Percentiles rank a stretch among this genome's conserved stretches.
phyloP scores from a whole-genome alignment of 2,797 vertebrate genomes.

The Acomys russatus region DNA sequence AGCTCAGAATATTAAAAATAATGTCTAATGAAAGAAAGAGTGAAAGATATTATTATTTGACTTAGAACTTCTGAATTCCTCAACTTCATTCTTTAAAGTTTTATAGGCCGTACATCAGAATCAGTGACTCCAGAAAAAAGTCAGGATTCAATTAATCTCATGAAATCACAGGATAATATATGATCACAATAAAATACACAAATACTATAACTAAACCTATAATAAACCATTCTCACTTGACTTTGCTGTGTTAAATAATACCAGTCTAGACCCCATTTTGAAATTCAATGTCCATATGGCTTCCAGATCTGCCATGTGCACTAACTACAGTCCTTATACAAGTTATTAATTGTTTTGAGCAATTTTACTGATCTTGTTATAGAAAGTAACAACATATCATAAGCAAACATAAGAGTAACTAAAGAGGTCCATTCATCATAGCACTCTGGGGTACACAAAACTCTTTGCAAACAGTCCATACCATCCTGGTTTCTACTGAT shows the following conservation, averaged over 20 bases:
- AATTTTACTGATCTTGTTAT: constrained; percentile 10
- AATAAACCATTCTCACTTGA: neutral
- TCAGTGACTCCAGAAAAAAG: constrained; percentile 25
- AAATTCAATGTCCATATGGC: neutral
- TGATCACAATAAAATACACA: neutral
- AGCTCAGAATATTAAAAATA: neutral
- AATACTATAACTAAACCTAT: neutral
- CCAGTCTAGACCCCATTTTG: neutral
- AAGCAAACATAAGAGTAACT: neutral
- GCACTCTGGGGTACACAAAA: neutral
- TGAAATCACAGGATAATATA: neutral
- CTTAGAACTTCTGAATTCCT: neutral
- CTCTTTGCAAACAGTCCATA: neutral
- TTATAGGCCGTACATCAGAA: neutral
- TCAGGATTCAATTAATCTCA: constrained; percentile 1
- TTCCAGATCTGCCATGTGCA: constrained; percentile 12
- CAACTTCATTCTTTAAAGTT: neutral
- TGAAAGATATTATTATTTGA: neutral
- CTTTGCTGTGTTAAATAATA: constrained; percentile 12
- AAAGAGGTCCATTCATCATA: neutral
- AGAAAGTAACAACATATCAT: neutral
- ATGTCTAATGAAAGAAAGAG: neutral
- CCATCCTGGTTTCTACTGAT: neutral
- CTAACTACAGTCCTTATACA: neutral
- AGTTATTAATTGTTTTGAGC: constrained; percentile 5